These are phyloP conservation scores for Drosophila ficusphila DNA, from an alignment of 1,140 invertebrate species.

Conservation along the genomic window DNA sequence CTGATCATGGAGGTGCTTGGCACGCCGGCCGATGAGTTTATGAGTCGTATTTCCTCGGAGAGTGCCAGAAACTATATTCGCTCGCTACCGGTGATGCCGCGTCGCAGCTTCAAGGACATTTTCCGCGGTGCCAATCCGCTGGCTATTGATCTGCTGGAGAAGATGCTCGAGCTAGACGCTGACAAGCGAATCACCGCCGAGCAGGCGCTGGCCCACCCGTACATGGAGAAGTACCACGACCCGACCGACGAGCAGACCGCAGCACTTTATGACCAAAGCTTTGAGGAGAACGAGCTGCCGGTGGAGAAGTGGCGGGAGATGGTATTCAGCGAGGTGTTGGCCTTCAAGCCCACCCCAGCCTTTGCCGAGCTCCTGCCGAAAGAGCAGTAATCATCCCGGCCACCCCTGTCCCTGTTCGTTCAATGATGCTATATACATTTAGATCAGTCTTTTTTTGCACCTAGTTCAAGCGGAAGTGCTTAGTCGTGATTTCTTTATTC, in stretches of 20 bases:
- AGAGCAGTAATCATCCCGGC: conserved; percentile 57
- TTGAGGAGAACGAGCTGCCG: conserved; percentile 97
- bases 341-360: conserved; percentile 87
- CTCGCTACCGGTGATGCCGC: conserved; percentile 94
- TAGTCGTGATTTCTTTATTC: conserved; percentile 38
- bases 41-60: conserved; percentile 97
- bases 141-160: conserved; percentile 96
- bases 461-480: conserved; percentile 43
- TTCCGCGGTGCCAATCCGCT: conserved; percentile 96
- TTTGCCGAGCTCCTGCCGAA: conserved; percentile 72
- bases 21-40: conserved; percentile 95
- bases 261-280: conserved; percentile 95
- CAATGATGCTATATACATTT: conserved; percentile 41
- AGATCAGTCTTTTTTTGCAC: conserved; percentile 27
- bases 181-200: conserved; percentile 97
- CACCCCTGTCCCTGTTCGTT: conserved; percentile 5
- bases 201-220: conserved; percentile 94
- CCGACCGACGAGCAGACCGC: conserved; percentile 96
- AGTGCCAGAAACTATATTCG: conserved; percentile 97
- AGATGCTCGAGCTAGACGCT: conserved; percentile 98
- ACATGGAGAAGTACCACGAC: conserved; percentile 96
- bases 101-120: conserved; percentile 95
- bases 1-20: conserved; percentile 97
- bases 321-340: conserved; percentile 91
- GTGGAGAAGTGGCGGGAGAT: conserved; percentile 97